Percentiles rank a stretch among this genome's conserved stretches.
Evolutionary conservation across 64 coral and sea anemone species (phyloP).

Genomic region (Montipora capricornis): DNA sequence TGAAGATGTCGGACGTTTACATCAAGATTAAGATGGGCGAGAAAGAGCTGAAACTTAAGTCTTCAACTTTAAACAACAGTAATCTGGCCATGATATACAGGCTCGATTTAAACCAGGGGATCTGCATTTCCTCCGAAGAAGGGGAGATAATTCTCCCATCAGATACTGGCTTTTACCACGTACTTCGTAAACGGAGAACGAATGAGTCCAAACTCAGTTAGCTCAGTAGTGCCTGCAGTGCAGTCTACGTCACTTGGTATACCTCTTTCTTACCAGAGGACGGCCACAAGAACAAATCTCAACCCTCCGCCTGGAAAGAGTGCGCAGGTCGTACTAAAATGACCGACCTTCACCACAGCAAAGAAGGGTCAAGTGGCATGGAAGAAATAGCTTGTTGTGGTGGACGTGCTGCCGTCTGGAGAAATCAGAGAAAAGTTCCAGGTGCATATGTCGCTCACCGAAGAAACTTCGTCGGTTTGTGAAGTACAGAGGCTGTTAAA

Average conservation of each 20-base stretch:
- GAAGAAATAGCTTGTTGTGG: not conserved
- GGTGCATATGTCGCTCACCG: not conserved
- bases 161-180: not conserved
- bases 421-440: constrained; percentile 7
- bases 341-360: not conserved
- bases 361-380: not conserved
- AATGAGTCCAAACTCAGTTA: not conserved
- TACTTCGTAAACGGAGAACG: constrained; percentile 27
- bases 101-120: not conserved
- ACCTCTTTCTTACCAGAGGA: constrained; percentile 14
- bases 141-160: constrained; percentile 36
- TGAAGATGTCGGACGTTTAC: not conserved
- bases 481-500: not conserved
- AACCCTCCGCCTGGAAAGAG: constrained; percentile 17
- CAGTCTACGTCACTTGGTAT: not conserved
- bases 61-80: constrained; percentile 1
- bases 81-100: constrained; percentile 47
- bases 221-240: not conserved
- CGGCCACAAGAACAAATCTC: constrained; percentile 1
- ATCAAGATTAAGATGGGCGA: not conserved
- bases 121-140: not conserved
- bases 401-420: not conserved
- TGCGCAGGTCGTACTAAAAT: not conserved
- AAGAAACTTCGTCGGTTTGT: not conserved
- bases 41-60: constrained; percentile 15